Evolutionary conservation across 2,888 invertebrate species (phyloP), one percentile per base, ranked within the genome.

Genomic region (Pristionchus exspectatus): DNA sequence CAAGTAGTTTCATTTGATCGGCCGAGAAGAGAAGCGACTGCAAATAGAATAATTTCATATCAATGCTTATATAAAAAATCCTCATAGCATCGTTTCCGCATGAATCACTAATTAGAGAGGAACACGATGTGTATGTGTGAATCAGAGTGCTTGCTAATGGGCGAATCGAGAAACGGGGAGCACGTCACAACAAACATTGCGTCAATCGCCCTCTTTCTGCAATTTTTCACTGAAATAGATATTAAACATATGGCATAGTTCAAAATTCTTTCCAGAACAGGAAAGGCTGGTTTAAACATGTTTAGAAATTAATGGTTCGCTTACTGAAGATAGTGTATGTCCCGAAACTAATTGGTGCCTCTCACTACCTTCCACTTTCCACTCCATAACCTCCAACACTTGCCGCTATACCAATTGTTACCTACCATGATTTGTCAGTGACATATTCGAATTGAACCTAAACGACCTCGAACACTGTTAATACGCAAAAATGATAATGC

Each of bases 111-210:
- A 81, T 81, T 50, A 54, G 81, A 50, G 24, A 18, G n/a, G 50
- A 74, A 38, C 38, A 74, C 38, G 74, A 38, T n/a, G 54, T 81
- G 63, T 50, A 50, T 50, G n/a, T 63, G 81, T 50, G 81, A 81
- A 81, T 81, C 81, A 81, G 74, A n/a, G 81, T 54, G 81, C 50
- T 81, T 81, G 50, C 38, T 44, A 81, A 81, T 50, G 16, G 74
- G 44, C 74, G 74, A 77, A 77, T 33, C 14, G 72, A 33, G 30
- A 33, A 44, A 74, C 16, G 74, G 50, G 81, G 38, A 54, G 77
- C 27, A 12, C 81, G 38, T 38, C 81, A 81, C 27, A 81, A 81
- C 50, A 50, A 81, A 81, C n/a, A 81, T 12, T 81, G 81, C 81
- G 81, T 81, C 81, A 81, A 81, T 81, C 50, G 44, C n/a, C 50